Percentiles rank a stretch among this genome's conserved stretches.
These are phyloP conservation scores for Alcis repandata DNA, from an alignment of 2,888 invertebrate species.

Conservation along the genomic window DNA sequence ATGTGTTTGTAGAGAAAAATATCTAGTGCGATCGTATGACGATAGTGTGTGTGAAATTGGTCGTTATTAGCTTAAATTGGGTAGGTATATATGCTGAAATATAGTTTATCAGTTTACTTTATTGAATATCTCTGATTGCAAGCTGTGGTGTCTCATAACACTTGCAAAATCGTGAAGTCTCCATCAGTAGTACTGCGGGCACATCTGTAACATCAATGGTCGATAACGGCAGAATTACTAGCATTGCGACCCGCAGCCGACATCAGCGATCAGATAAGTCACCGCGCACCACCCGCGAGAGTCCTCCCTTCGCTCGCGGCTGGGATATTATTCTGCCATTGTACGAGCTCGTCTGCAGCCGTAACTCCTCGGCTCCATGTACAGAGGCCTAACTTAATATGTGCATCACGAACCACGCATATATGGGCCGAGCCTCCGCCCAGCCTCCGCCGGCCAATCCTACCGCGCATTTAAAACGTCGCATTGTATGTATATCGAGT, in stretches of 20 bases:
- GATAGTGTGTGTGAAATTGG: no score
- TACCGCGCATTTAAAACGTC: constrained; percentile 81
- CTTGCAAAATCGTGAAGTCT: constrained; percentile 14
- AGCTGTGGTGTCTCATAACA: neutral
- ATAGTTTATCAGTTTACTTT: neutral
- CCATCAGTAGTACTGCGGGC: constrained; percentile 16
- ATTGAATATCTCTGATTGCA: neutral
- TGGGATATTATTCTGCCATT: constrained; percentile 55
- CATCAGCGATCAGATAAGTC: constrained; percentile 68
- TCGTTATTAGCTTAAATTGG: no score
- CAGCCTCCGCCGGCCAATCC: constrained; percentile 78
- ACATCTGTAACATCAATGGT: constrained; percentile 47
- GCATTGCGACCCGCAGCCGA: constrained; percentile 43
- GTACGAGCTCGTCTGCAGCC: constrained; percentile 69
- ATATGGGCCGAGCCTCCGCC: constrained; percentile 79
- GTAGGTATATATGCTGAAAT: neutral
- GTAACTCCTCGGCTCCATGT: constrained; percentile 79
- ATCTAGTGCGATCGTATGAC: no score
- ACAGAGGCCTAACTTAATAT: constrained; percentile 84
- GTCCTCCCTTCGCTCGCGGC: constrained; percentile 28
- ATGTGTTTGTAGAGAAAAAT: no score
- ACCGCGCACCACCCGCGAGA: constrained; percentile 72
- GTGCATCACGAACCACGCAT: constrained; percentile 84
- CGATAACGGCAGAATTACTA: constrained; percentile 59
- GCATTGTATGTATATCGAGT: constrained; percentile 85